Evolutionary conservation across 1,140 invertebrate genomes (phyloP).

Genomic region (Nomia melanderi): DNA sequence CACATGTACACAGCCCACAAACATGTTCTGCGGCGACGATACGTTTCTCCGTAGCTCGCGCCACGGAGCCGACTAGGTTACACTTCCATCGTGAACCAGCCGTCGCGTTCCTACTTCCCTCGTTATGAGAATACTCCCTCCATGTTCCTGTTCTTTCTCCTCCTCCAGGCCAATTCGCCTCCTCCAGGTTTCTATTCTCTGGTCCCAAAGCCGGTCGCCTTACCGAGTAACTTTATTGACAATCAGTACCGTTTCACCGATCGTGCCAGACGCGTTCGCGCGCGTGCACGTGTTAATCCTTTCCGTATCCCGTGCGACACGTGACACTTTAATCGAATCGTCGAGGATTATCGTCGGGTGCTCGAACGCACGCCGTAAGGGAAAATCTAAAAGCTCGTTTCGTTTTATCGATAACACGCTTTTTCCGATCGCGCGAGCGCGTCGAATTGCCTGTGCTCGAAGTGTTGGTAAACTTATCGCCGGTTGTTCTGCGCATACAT

Average conservation of each 20-base stretch:
- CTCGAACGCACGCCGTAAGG: background rate
- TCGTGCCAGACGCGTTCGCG: background rate
- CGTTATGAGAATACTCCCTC: constrained; percentile 45
- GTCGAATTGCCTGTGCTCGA: too few relatives aligned
- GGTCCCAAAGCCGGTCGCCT: constrained; percentile 36
- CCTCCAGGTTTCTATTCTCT: constrained; percentile 49
- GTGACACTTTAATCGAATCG: background rate
- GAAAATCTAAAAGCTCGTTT: background rate
- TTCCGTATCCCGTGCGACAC: constrained; percentile 12
- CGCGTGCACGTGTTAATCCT: constrained; percentile 2
- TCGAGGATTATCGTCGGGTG: background rate
- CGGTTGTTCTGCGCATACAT: too few relatives aligned
- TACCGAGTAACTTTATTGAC: constrained; percentile 60
- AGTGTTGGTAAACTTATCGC: too few relatives aligned
- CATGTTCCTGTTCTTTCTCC: constrained; percentile 45
- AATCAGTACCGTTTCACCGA: constrained; percentile 57
- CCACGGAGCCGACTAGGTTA: background rate
- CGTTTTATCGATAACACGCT: background rate
- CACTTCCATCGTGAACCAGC: constrained; percentile 29
- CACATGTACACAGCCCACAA: too few relatives aligned
- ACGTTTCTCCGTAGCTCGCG: constrained; percentile 1
- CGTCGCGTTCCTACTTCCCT: constrained; percentile 34
- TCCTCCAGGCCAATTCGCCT: constrained; percentile 43
- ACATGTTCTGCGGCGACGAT: background rate
- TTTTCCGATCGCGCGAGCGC: too few relatives aligned